Evolutionary conservation across 2,888 invertebrate genomes (phyloP), one percentile per base, ranked within the genome.

Genomic region (Apamea crenata): DNA sequence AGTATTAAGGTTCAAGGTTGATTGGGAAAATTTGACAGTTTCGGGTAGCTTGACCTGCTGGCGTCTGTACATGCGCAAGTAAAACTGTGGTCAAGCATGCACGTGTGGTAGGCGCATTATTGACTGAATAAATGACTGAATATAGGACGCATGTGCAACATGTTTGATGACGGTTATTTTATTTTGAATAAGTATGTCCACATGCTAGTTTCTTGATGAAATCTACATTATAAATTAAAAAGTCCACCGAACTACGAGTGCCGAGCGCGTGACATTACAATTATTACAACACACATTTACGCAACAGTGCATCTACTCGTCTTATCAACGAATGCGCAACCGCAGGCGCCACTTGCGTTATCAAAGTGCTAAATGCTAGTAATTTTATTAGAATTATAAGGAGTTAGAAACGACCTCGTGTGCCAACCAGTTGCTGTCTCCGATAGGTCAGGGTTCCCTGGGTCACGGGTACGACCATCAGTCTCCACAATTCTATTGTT

Each of bases 381-480:
- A 80, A 85, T 72, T 77, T 77, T 63, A 76, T 78, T 59, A 75
- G 29, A 67, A 66, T 66, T 40, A 66, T 66, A n/a, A 66, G 32
- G 29, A 53, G 61, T 74, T 78, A 32, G 59, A 56, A 63, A n/a
- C 66, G 84, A 65, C 88, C 83, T 86, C 88, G 78, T 71, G 70
- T 69, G 18, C 21, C 75, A 66, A 67, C 71, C n/a, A 82, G 71
- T 84, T 86, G 79, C 76, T 83, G 83, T 89, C 78, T 82, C 74
- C 70, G 74, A 73, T 68, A 76, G 87, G 87, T 88, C 88, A 88
- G 75, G 88, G 88, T 53, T 68, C 32, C 74, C 12, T 66, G 72
- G 87, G 87, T 88, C 88, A 88, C 74, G 84, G 88, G 56, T 85
- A 74, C 74, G 79, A 71, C 74, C 75, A 78, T 82, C 63, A 61